phyloP scores from a whole-genome alignment of 2,113 vertebrate genomes.

The Thermophis baileyi region DNA sequence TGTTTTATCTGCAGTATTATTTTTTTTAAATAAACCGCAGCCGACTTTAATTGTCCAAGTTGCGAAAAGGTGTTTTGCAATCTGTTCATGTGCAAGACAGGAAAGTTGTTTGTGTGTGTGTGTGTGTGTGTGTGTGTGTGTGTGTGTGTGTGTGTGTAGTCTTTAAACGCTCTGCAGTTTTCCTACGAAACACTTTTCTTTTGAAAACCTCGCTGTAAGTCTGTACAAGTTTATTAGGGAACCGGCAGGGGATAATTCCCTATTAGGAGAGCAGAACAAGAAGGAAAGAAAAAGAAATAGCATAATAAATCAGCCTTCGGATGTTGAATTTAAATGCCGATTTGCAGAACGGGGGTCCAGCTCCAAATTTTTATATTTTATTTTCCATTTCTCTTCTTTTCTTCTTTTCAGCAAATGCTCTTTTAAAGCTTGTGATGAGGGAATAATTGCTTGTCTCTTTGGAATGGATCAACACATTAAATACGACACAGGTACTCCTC shows the following conservation, averaged over 20 bases:
- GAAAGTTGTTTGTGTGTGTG: background rate
- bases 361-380: too few species aligned
- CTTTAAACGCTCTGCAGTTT: conserved; percentile 18
- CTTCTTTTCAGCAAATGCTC: conserved; percentile 34
- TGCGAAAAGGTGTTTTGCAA: background rate
- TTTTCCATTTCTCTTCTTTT: background rate
- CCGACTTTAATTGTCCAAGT: background rate
- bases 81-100: background rate
- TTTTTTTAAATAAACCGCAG: background rate
- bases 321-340: conserved; percentile 31
- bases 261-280: conserved; percentile 24
- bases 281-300: background rate
- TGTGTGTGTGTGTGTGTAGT: too few species aligned
- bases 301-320: conserved; percentile 3
- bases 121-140: background rate
- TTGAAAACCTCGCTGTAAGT: conserved; percentile 33
- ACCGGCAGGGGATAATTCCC: conserved; percentile 17
- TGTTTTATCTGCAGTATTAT: background rate
- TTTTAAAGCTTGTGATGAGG: conserved; percentile 18
- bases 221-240: conserved; percentile 15
- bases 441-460: background rate
- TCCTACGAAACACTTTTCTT: background rate
- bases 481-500: background rate
- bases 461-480: background rate
- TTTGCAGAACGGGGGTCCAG: background rate